Conservation (phyloP, 2,888 invertebrate species). For the Creontiades dilutus region DNA sequence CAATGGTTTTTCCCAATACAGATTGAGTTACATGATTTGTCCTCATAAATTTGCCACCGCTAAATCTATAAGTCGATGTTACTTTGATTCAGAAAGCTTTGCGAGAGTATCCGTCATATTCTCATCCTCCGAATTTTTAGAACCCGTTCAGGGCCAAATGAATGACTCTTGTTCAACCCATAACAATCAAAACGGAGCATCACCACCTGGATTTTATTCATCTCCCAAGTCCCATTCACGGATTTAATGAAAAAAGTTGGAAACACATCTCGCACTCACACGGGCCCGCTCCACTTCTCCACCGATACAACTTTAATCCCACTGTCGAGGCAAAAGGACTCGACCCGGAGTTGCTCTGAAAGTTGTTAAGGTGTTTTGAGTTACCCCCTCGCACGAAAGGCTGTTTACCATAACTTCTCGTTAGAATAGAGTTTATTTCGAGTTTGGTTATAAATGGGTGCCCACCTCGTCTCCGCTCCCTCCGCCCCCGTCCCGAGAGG, state of each 20-base stretch:
- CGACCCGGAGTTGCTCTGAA: conserved; percentile 9
- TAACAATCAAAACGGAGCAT: not conserved
- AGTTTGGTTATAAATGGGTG: conserved; percentile 65
- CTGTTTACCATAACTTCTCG: conserved; percentile 67
- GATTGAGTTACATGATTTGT: no score
- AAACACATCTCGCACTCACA: conserved; percentile 19
- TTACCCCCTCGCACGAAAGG: conserved; percentile 3
- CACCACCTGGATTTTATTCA: not conserved
- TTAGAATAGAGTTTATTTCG: conserved; percentile 67
- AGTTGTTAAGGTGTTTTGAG: conserved; percentile 61
- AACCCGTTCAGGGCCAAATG: no score
- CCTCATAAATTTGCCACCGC: no score
- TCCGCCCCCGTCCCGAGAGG: conserved; percentile 21
- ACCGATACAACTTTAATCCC: conserved; percentile 38
- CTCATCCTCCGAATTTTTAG: no score
- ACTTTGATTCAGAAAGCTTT: no score
- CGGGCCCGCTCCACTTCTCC: not conserved
- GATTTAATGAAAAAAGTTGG: conserved; percentile 39
- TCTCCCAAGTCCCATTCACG: not conserved
- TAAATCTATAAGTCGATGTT: no score
- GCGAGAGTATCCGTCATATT: no score
- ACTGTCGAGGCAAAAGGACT: conserved; percentile 36
- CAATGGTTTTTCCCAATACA: no score
- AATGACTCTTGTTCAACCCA: not conserved
- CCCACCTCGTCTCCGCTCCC: conserved; percentile 13